Evolutionary conservation across 1,140 invertebrate genomes (phyloP), one percentile per base, ranked within the genome.

Genomic region (Ditylenchus dipsaci): DNA sequence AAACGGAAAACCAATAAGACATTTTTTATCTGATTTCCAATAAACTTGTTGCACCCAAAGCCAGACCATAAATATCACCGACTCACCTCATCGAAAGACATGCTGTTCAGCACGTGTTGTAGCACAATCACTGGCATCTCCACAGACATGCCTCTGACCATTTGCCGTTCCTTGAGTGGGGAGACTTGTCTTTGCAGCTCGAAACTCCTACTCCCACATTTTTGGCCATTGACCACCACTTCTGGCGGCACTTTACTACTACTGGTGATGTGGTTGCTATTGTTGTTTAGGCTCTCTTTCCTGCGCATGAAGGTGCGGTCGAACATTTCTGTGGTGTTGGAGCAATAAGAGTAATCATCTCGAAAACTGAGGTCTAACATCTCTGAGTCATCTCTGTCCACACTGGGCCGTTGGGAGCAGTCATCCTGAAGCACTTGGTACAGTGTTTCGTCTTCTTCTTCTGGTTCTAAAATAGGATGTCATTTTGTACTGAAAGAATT

Each of bases 331-430:
- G 59, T 21, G 27, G 19, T 61, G 21, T 61, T 61, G 27, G 59
- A 33, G 8, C n/a, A 19, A 30, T 21, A 61, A 8, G 59, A 61
- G 21, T 21, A 61, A 21, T 61, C 59, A 21, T 61, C 59, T 3
- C 59, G 59, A 19, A 61, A 29, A 43, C 59, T 61, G 17, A 61
- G 29, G 29, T 61, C 59, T 8, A 19, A 61, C 1, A 21, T 21
- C 13, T 61, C 59, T 21, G 27, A 30, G 59, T 61, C 59, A 30
- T 61, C 59, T 53, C 49, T 19, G 1, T 61, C 59, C 27, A 30
- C 59, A 43, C 59, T 30, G n/a, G 29, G 59, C 5, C 59, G 59
- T 21, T 19, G 29, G 29, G 59, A 30, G n/a, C 19, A 19, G 59
- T 61, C 59, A 29, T 61, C 59, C 13, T 26, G n/a, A n/a, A 29